Percentiles rank a stretch among this genome's conserved stretches.
Evolutionary conservation across 2,113 vertebrate genomes (phyloP).

Genomic region (Oophaga pumilio): DNA sequence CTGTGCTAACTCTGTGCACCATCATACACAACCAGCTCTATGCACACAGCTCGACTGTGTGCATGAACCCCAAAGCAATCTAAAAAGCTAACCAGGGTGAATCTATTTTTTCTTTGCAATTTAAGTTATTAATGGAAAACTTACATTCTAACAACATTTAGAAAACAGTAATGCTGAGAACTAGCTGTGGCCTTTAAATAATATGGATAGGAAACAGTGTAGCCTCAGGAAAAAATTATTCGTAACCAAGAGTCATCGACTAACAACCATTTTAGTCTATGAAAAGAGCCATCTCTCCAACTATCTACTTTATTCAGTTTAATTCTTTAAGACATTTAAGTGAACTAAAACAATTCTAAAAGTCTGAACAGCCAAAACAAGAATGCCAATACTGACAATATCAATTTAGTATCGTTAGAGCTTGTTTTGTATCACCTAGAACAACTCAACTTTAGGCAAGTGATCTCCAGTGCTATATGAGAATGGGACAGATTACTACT

Average conservation of each 20-base stretch:
- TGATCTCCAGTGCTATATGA: not conserved
- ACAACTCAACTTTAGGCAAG: not conserved
- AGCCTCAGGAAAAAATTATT: no score
- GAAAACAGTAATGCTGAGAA: no score
- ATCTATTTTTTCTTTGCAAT: no score
- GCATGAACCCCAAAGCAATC: no score
- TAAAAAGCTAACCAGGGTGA: no score
- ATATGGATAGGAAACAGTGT: no score
- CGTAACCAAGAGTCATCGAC: not conserved
- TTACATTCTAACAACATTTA: no score
- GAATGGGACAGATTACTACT: not conserved
- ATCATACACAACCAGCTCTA: no score
- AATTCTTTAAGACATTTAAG: not conserved
- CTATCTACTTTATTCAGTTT: not conserved
- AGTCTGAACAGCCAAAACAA: not conserved
- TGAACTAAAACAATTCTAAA: not conserved
- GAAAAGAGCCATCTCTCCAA: not conserved
- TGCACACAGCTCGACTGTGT: no score
- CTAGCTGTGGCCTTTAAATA: no score
- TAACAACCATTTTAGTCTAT: not conserved
- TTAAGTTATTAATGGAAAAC: no score
- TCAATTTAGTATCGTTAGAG: not conserved
- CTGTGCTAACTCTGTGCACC: no score
- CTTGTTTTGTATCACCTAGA: not conserved
- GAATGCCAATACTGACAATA: constrained; percentile 3